These are phyloP conservation scores for Octodon degus DNA, from an alignment of 2,113 vertebrate species.

Conservation along the genomic window DNA sequence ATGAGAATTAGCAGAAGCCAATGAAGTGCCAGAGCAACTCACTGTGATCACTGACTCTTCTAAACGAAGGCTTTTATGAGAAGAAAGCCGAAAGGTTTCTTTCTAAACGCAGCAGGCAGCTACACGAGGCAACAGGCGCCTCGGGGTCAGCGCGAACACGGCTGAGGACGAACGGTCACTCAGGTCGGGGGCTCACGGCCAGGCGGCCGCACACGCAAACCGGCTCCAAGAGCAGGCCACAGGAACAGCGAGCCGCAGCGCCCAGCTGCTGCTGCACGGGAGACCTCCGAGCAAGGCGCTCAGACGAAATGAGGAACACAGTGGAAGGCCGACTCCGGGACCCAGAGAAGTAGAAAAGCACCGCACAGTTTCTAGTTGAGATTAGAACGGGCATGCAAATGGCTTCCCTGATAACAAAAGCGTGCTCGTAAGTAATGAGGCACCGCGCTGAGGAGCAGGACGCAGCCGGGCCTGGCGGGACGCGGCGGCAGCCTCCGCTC, in stretches of 20 bases:
- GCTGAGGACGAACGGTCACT: background rate
- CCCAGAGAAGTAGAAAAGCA: background rate
- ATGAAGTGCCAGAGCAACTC: background rate
- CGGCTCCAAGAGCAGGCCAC: background rate
- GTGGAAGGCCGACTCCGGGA: background rate
- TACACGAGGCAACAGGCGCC: background rate
- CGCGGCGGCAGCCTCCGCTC: background rate
- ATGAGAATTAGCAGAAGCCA: background rate
- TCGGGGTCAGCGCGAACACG: too few species aligned
- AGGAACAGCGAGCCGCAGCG: background rate
- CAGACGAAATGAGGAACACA: background rate
- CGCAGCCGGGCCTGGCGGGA: background rate
- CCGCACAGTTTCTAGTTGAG: background rate
- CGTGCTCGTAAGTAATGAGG: background rate
- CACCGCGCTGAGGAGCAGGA: background rate
- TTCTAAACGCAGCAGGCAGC: background rate
- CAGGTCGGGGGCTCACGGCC: background rate
- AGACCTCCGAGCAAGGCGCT: background rate
- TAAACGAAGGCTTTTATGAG: background rate
- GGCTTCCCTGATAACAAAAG: background rate
- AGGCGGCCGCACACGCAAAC: background rate
- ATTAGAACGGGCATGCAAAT: background rate
- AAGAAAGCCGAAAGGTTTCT: background rate
- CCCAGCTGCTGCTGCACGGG: background rate
- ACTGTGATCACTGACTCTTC: background rate